These are phyloP conservation scores for Felis chaus DNA, from an alignment of 2,113 vertebrate species.

Conservation along the genomic window DNA sequence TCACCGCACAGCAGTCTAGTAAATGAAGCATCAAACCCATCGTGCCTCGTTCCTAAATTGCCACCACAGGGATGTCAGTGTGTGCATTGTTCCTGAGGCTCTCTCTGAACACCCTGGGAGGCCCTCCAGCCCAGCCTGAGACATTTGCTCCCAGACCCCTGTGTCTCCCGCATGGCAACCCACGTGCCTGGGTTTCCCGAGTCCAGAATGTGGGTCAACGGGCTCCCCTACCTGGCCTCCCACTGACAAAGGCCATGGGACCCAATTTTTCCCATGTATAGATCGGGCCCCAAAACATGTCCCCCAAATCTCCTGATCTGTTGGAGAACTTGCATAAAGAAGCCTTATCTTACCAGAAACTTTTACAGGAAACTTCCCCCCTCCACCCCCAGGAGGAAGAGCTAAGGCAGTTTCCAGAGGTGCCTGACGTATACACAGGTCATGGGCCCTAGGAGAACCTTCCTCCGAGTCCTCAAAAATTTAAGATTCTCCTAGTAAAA, in stretches of 20 bases:
- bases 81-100: neutral
- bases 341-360: neutral
- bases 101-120: fast-evolving
- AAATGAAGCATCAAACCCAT: neutral
- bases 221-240: neutral
- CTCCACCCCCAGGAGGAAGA: neutral
- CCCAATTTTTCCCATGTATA: neutral
- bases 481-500: neutral
- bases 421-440: neutral
- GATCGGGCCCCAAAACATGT: neutral
- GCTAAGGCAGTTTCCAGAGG: neutral
- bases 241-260: neutral
- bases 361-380: neutral
- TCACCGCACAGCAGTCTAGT: neutral
- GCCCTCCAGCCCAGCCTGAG: neutral
- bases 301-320: neutral
- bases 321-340: neutral
- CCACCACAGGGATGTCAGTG: fast-evolving
- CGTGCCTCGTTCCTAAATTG: neutral
- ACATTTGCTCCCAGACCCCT: fast-evolving
- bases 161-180: fast-evolving
- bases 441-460: neutral
- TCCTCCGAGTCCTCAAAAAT: neutral
- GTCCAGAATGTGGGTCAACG: neutral
- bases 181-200: neutral